Percentiles rank a stretch among this genome's conserved stretches.
These are phyloP conservation scores for Monoplex corrugatus DNA, from an alignment of 2,888 invertebrate genomes.

Conservation along the genomic window DNA sequence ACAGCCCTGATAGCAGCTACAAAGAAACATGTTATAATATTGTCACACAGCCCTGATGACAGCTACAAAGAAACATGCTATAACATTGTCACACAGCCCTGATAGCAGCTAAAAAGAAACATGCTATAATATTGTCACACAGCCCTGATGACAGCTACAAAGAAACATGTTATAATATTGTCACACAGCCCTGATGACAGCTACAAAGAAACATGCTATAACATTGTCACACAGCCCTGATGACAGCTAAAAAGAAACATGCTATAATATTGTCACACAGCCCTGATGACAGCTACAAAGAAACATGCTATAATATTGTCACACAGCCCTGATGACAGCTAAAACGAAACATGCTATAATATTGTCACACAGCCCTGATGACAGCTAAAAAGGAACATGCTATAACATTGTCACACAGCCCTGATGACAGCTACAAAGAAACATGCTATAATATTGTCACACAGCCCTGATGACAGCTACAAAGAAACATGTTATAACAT, in stretches of 20 bases:
- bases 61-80: not conserved
- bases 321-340: not conserved
- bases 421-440: not conserved
- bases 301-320: too few relatives aligned
- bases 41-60: not conserved
- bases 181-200: constrained; percentile 70
- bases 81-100: constrained; percentile 61
- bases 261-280: constrained; percentile 52
- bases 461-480: constrained; percentile 73
- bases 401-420: too few relatives aligned
- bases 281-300: constrained; percentile 71
- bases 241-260: not conserved
- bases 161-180: not conserved
- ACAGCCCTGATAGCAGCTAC: constrained; percentile 73
- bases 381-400: constrained; percentile 73
- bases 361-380: constrained; percentile 63
- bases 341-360: not conserved
- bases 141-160: not conserved
- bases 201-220: constrained; percentile 69
- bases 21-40: too few relatives aligned
- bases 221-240: not conserved
- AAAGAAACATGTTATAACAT: too few relatives aligned
- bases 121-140: too few relatives aligned
- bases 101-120: constrained; percentile 71
- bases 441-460: not conserved